These are phyloP conservation scores for Sinotaia quadrata DNA, from an alignment of 2,888 invertebrate species.

Conservation along the genomic window DNA sequence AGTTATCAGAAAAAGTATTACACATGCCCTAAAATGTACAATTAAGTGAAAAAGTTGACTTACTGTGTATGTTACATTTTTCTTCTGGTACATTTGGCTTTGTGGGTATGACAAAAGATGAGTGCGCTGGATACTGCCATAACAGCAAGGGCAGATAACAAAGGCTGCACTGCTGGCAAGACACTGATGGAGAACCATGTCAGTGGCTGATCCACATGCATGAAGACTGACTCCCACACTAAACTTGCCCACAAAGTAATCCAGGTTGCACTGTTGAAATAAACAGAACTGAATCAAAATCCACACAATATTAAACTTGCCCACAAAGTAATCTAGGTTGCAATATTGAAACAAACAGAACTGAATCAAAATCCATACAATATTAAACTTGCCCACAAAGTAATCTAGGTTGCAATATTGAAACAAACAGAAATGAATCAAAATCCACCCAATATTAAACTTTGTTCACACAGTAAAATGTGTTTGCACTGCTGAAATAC, in stretches of 20 bases:
- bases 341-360: constrained; percentile 76
- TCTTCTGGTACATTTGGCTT: constrained; percentile 74
- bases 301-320: constrained; percentile 81
- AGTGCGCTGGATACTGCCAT: constrained; percentile 88
- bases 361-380: constrained; percentile 74
- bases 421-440: not conserved
- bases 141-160: constrained; percentile 94
- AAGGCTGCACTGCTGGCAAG: constrained; percentile 84
- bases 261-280: constrained; percentile 85
- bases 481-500: constrained; percentile 75
- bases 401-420: constrained; percentile 92
- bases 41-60: not conserved
- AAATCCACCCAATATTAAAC: constrained; percentile 79
- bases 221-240: constrained; percentile 91
- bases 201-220: constrained; percentile 95
- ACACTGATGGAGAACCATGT: constrained; percentile 90
- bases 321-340: constrained; percentile 90
- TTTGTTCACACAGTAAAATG: constrained; percentile 86
- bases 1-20: too few species aligned
- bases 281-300: not conserved
- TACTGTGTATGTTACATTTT: constrained; percentile 58
- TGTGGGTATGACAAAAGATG: constrained; percentile 87
- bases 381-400: constrained; percentile 83
- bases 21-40: too few species aligned
- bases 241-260: constrained; percentile 85